These are phyloP conservation scores for Montifringilla adamsi DNA, from an alignment of 2,113 vertebrate species.

Conservation along the genomic window DNA sequence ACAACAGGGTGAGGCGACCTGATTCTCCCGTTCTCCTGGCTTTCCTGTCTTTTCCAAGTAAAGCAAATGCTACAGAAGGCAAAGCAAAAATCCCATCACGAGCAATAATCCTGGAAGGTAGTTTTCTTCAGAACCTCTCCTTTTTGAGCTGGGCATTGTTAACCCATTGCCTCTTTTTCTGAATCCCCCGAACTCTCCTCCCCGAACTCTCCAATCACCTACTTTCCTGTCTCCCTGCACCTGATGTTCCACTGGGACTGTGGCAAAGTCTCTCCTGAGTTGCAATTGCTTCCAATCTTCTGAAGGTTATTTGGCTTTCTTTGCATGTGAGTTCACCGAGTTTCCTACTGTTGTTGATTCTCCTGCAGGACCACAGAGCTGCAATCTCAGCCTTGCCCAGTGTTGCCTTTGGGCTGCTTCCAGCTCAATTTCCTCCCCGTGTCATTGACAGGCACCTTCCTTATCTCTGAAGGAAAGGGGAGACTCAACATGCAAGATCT, in stretches of 20 bases:
- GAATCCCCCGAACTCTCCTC: not conserved
- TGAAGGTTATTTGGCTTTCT: not conserved
- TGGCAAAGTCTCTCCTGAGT: not conserved
- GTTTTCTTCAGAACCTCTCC: not conserved
- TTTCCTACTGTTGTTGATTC: not conserved
- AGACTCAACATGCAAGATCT: not conserved
- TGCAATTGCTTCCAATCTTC: not conserved
- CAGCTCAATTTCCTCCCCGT: not conserved
- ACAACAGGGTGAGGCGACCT: accelerated
- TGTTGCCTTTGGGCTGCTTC: not conserved
- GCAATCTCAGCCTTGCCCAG: not conserved
- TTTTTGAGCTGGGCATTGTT: not conserved
- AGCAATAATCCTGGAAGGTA: not conserved
- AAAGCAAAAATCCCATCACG: not conserved
- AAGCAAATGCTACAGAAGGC: not conserved
- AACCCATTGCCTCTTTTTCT: not conserved
- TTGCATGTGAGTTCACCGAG: accelerated
- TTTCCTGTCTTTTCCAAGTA: not conserved
- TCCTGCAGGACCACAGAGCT: not conserved
- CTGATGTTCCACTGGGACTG: not conserved
- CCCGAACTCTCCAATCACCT: not conserved
- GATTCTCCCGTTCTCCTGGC: not conserved
- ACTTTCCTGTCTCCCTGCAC: not conserved
- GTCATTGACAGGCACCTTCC: not conserved
- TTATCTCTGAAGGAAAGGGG: not conserved